Percentiles rank a stretch among this genome's conserved stretches.
phyloP scores from a whole-genome alignment of 1,140 invertebrate species.

The Nixonia krombeini region DNA sequence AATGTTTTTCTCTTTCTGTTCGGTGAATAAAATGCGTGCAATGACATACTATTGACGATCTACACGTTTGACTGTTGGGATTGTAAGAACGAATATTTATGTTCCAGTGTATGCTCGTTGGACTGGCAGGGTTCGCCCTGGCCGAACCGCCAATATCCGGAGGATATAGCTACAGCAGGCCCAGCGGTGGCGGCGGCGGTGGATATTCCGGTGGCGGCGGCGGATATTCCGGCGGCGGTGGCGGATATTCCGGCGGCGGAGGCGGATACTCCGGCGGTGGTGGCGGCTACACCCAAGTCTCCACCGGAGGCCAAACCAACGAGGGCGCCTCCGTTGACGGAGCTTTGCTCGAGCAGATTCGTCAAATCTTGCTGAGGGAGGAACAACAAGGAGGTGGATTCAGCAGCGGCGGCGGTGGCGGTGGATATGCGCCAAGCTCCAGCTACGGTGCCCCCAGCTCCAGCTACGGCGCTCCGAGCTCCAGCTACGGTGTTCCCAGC shows the following conservation, averaged over 20 bases:
- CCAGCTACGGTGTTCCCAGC: slow-evolving; percentile 74
- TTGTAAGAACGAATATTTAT: slow-evolving; percentile 10
- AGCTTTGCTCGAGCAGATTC: slow-evolving; percentile 83
- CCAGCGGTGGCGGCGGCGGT: slow-evolving; percentile 71
- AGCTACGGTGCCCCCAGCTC: slow-evolving; percentile 70
- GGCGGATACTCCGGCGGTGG: slow-evolving; percentile 62
- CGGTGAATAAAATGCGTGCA: background rate
- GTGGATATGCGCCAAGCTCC: slow-evolving; percentile 65
- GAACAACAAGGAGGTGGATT: slow-evolving; percentile 74
- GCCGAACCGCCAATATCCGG: slow-evolving; percentile 76
- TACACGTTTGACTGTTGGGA: too few relatives aligned
- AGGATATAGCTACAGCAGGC: slow-evolving; percentile 78
- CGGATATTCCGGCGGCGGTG: slow-evolving; percentile 70
- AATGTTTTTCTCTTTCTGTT: background rate
- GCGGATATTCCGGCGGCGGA: slow-evolving; percentile 63
- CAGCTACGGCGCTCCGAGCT: slow-evolving; percentile 69
- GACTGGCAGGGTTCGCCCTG: slow-evolving; percentile 74
- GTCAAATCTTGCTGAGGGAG: slow-evolving; percentile 85
- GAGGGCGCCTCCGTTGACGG: slow-evolving; percentile 85
- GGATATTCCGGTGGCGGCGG: slow-evolving; percentile 74
- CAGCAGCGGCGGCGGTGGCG: slow-evolving; percentile 62
- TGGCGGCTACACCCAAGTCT: slow-evolving; percentile 79
- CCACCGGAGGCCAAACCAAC: slow-evolving; percentile 79
- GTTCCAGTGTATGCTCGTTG: slow-evolving; percentile 78
- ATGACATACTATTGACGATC: too few relatives aligned